Conservation (phyloP, 2,888 invertebrate genomes). For the Synanthedon myopaeformis region DNA sequence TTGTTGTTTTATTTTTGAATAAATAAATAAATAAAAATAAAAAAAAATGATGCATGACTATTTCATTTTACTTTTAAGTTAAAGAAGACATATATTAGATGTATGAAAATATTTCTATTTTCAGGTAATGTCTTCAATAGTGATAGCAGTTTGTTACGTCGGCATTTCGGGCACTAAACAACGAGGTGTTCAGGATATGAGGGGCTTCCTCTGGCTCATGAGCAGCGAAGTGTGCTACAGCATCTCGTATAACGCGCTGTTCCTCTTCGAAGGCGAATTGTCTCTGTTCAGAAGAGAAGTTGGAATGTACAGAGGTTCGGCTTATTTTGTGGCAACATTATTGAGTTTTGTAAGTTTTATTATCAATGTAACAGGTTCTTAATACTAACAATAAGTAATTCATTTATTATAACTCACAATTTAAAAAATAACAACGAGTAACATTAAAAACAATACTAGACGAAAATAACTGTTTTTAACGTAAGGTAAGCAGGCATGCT, state of each 20-base stretch:
- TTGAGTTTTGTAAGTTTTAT: conserved; percentile 38
- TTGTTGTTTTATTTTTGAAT: too few species aligned
- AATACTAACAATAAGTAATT: too few species aligned
- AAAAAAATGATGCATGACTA: too few species aligned
- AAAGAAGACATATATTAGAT: too few species aligned
- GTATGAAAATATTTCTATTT: conserved; percentile 2
- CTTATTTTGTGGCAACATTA: conserved; percentile 48
- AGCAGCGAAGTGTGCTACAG: conserved; percentile 62
- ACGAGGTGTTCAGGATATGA: conserved; percentile 52
- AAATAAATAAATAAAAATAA: too few species aligned
- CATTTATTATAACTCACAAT: too few species aligned
- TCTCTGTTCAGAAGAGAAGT: conserved; percentile 53
- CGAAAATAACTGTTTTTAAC: too few species aligned
- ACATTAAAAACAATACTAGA: too few species aligned
- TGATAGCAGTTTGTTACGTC: conserved; percentile 47
- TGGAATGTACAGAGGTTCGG: conserved; percentile 49
- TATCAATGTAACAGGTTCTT: background rate
- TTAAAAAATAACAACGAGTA: too few species aligned
- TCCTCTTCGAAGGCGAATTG: conserved; percentile 47
- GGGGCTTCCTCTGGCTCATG: conserved; percentile 61
- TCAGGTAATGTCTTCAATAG: conserved; percentile 49
- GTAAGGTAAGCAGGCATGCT: too few species aligned
- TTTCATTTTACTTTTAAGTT: too few species aligned
- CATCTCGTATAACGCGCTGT: conserved; percentile 54
- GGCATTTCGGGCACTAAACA: conserved; percentile 55